Conservation (phyloP, 2,797 vertebrate genomes). For the Hypotaenidia okinawae region DNA sequence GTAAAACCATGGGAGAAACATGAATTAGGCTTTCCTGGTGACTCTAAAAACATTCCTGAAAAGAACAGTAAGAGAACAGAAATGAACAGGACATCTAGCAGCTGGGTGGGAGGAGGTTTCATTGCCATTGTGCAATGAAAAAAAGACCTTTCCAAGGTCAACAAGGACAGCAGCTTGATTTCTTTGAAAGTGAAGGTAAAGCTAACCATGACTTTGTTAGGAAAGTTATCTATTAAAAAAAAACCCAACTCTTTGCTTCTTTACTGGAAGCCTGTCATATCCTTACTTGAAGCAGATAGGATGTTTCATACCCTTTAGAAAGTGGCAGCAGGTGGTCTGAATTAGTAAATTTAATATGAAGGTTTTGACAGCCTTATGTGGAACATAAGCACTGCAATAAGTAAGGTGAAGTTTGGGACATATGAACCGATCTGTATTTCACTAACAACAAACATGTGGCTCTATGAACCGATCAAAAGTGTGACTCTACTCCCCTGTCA, state of each 20-base stretch:
- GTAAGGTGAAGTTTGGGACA: background rate
- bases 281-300: background rate
- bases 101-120: background rate
- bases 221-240: background rate
- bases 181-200: background rate
- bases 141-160: background rate
- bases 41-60: background rate
- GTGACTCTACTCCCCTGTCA: background rate
- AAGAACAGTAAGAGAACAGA: background rate
- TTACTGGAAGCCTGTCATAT: background rate
- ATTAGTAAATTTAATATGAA: background rate
- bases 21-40: background rate
- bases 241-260: background rate
- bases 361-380: background rate
- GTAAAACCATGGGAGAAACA: background rate
- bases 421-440: background rate
- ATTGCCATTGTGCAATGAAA: background rate
- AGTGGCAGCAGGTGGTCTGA: background rate
- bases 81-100: background rate
- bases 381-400: background rate
- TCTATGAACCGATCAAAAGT: background rate
- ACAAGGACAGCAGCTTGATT: background rate
- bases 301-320: background rate
- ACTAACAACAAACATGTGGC: background rate
- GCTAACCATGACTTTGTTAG: background rate